Percentiles rank a stretch among this genome's conserved stretches.
These are phyloP conservation scores for Heterodera schachtii DNA, from an alignment of 1,140 invertebrate species.

Conservation along the genomic window DNA sequence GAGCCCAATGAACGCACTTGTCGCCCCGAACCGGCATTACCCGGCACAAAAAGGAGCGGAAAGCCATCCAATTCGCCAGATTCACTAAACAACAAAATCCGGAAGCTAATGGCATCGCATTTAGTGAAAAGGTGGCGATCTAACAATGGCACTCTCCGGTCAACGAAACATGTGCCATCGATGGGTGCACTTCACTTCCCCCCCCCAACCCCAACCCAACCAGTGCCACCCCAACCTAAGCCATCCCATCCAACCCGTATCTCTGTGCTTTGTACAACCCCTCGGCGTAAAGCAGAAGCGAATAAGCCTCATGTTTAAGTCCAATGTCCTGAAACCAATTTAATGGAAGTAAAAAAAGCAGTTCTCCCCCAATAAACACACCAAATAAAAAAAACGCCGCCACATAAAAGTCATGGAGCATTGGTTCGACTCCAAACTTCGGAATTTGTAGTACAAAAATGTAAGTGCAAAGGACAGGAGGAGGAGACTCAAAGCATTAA, in stretches of 20 bases:
- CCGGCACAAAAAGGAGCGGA: constrained; percentile 54
- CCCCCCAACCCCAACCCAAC: too few species aligned
- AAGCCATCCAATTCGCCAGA: constrained; percentile 37
- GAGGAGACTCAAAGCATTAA: neutral
- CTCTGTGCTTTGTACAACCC: constrained; percentile 36
- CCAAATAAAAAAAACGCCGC: constrained; percentile 45
- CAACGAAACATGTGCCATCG: too few species aligned
- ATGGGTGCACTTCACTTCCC: too few species aligned
- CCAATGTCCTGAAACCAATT: constrained; percentile 45
- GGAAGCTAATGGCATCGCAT: too few species aligned
- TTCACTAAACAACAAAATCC: constrained; percentile 42
- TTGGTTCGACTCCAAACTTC: constrained; percentile 8
- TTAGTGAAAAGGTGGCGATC: too few species aligned
- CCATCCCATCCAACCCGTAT: constrained; percentile 46
- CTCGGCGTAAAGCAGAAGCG: constrained; percentile 50
- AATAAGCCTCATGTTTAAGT: constrained; percentile 41
- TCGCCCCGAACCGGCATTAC: constrained; percentile 55
- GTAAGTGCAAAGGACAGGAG: neutral
- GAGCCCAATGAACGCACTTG: constrained; percentile 56
- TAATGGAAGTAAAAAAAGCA: constrained; percentile 15
- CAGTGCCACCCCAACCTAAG: too few species aligned
- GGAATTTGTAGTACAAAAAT: neutral
- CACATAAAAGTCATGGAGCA: constrained; percentile 53
- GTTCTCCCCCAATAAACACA: constrained; percentile 15
- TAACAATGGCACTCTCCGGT: too few species aligned